Conservation (phyloP, 92 coral and sea anemone species). For the Actinostola sp. region DNA sequence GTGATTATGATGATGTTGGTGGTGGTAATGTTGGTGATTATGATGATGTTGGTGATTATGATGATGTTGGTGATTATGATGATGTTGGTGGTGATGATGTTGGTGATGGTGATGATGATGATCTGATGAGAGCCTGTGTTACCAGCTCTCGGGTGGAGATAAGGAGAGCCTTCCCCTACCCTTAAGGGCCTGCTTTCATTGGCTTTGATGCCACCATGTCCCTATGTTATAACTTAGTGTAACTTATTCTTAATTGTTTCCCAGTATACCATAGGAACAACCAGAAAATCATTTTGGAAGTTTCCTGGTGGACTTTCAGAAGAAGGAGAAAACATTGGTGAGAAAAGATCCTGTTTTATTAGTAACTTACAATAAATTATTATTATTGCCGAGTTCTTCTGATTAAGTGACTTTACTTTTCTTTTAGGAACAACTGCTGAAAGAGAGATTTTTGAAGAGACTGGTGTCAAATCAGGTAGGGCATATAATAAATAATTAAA, state of each 20-base stretch:
- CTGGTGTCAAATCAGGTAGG: conserved; percentile 79
- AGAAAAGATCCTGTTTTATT: conserved; percentile 1
- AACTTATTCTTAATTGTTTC: neutral
- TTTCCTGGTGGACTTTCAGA: conserved; percentile 93
- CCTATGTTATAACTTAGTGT: too few species aligned
- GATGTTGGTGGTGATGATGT: too few species aligned
- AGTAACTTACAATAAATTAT: neutral
- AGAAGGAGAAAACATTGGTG: conserved; percentile 84
- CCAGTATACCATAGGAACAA: conserved; percentile 38
- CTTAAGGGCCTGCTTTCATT: too few species aligned
- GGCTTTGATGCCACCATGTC: too few species aligned
- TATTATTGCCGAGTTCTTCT: neutral
- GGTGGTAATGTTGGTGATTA: too few species aligned
- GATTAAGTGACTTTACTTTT: neutral
- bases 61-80: too few species aligned
- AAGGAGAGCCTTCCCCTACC: too few species aligned
- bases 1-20: too few species aligned
- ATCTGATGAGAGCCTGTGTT: too few species aligned
- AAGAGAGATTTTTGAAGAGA: conserved; percentile 85
- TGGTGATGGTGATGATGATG: too few species aligned
- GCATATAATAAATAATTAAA: neutral
- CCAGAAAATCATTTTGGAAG: conserved; percentile 70
- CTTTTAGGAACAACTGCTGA: conserved; percentile 69
- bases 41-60: too few species aligned
- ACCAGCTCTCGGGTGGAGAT: too few species aligned